Base-by-base conservation (phyloP, 1,140 invertebrate genomes). In the Sycophila sp. region DNA sequence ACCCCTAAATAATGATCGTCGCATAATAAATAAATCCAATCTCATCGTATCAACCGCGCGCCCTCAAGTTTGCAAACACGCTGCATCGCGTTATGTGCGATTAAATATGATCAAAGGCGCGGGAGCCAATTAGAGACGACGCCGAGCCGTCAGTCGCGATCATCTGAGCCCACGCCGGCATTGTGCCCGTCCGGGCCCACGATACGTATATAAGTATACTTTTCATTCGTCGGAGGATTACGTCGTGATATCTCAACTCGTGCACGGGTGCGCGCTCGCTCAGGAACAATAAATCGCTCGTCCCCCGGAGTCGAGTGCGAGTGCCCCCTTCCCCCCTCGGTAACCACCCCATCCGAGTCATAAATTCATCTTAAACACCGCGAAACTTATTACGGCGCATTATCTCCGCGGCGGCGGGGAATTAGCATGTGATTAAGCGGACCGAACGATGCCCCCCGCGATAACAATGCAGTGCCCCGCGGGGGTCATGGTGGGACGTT, bases 381-480 rank as follows among this genome's bases (percentile, higher is more conserved):
- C 26, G 49, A 56, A 56, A 45, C 51, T 56, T 56, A 55, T 66
- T 66, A 45, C 36, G 32, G 26, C 26, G 11, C 2, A 59, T 68
- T 45, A 65, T 66, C 51, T 66, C 38, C 26, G 24, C 28, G 34
- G 22, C 28, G 22, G 15, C 28, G 47, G 13, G 26, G 38, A 58
- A 59, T 59, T 59, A 68, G 42, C 53, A 59, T 68, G 53, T 58
- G 40, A 68, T 68, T 59, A 59, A 47, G 51, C 4, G 19, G 24
- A 47, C 30, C 24, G n/a, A 17, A n/a, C 36, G 17, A 7, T 17
- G 10, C 26, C 30, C 15, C 45, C 19, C 30, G 7, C 45, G 42
- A 47, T 47, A 47, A 22, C 42, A 47, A 7, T 45, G 4, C 8
- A 17, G 3, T 40, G 8, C 8, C 17, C 42, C 24, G 17, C 17